Percentiles rank a stretch among this genome's conserved stretches.
phyloP scores from a whole-genome alignment of 2,113 vertebrate species.

The Phaethon lepturus region DNA sequence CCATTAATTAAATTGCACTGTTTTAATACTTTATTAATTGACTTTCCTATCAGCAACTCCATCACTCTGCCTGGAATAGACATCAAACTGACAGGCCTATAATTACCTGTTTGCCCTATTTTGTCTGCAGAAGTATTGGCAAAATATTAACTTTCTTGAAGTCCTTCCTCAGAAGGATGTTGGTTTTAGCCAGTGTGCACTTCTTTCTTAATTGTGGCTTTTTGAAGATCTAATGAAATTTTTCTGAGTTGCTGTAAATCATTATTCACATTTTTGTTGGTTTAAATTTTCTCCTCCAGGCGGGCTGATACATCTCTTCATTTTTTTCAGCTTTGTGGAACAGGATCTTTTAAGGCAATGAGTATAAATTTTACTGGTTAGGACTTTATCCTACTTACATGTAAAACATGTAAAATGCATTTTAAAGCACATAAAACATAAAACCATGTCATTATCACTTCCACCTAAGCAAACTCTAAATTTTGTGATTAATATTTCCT shows the following conservation, averaged over 20 bases:
- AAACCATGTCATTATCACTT: not conserved
- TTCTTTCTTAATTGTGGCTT: not conserved
- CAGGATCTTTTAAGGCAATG: not conserved
- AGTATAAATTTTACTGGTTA: not conserved
- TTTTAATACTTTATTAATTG: conserved; percentile 64
- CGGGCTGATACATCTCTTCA: not conserved
- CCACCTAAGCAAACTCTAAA: conserved; percentile 36
- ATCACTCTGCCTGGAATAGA: conserved; percentile 49
- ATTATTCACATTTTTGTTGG: not conserved
- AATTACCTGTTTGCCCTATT: conserved; percentile 56
- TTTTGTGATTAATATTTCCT: conserved; percentile 40
- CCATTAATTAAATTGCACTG: conserved; percentile 63
- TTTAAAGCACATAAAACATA: not conserved
- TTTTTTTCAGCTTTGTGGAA: not conserved
- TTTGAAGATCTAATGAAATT: not conserved
- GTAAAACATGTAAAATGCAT: not conserved
- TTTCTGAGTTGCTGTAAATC: conserved; percentile 2
- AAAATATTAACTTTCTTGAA: conserved; percentile 30
- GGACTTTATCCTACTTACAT: not conserved
- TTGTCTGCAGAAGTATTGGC: conserved; percentile 26
- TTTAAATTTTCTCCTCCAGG: not conserved
- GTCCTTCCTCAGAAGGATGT: not conserved
- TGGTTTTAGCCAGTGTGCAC: not conserved
- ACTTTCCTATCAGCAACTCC: conserved; percentile 54
- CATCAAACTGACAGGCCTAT: not conserved